These are phyloP conservation scores for Tromatobia lineatoria DNA, from an alignment of 2,888 invertebrate genomes.

Conservation along the genomic window DNA sequence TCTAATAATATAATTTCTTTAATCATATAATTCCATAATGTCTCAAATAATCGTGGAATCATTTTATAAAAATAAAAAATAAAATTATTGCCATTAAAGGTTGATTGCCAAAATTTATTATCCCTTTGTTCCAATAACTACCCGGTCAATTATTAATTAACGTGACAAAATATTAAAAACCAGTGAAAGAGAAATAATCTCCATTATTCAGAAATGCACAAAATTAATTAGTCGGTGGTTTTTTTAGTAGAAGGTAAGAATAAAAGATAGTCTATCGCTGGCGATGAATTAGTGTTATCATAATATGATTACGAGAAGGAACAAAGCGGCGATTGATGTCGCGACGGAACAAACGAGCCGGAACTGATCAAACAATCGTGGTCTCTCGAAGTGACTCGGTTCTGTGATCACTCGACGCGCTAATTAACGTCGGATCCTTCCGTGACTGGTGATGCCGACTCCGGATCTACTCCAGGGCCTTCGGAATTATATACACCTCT, in stretches of 20 bases:
- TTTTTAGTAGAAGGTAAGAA: not conserved
- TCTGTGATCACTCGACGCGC: conserved; percentile 58
- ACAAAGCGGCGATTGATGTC: conserved; percentile 56
- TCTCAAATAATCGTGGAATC: too few species aligned
- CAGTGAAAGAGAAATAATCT: too few species aligned
- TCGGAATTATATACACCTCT: conserved; percentile 11
- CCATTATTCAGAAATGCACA: too few species aligned
- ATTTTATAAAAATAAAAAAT: too few species aligned
- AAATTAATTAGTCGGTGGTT: too few species aligned
- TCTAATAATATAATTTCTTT: too few species aligned
- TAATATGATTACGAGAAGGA: conserved; percentile 45
- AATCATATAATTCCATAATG: too few species aligned
- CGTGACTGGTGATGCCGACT: conserved; percentile 49
- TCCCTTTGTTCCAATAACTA: too few species aligned
- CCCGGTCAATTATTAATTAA: too few species aligned
- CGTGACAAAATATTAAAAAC: too few species aligned
- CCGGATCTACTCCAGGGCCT: conserved; percentile 51
- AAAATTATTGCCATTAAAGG: too few species aligned
- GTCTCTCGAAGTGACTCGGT: conserved; percentile 26
- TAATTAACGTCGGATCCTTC: conserved; percentile 67
- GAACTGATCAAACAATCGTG: conserved; percentile 59
- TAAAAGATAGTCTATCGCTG: not conserved
- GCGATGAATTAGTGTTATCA: conserved; percentile 34
- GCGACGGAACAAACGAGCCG: conserved; percentile 59
- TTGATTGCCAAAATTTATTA: too few species aligned